Conservation (phyloP, 2,888 invertebrate genomes). For the Sinhomidia bicolor region DNA sequence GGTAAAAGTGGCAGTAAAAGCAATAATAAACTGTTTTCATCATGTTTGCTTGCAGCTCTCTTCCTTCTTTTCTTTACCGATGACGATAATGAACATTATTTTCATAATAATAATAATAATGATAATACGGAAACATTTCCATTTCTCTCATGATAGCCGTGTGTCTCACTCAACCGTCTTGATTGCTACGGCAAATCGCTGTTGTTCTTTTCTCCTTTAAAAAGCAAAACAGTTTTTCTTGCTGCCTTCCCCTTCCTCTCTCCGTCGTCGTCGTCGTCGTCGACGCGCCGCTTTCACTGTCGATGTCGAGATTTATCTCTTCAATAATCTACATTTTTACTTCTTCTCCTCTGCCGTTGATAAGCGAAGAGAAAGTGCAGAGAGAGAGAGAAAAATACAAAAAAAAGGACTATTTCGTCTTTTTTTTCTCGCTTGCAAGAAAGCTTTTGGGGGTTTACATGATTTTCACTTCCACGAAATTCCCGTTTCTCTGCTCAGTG, state of each 20-base stretch:
- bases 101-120: neutral
- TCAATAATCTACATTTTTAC: neutral
- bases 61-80: neutral
- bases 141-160: neutral
- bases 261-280: neutral
- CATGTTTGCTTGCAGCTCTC: neutral
- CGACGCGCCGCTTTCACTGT: neutral
- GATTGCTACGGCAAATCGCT: neutral
- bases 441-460: too few species aligned
- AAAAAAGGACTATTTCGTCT: too few species aligned
- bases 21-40: neutral
- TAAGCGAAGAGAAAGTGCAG: neutral
- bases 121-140: slow-evolving; percentile 15
- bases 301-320: too few species aligned
- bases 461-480: too few species aligned
- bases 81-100: neutral
- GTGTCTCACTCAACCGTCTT: neutral
- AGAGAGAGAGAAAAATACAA: neutral
- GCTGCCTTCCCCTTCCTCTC: neutral
- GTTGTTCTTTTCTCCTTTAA: neutral
- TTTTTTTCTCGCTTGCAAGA: too few species aligned
- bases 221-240: neutral
- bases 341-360: too few species aligned
- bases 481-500: too few species aligned
- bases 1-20: neutral